phyloP scores from a whole-genome alignment of 1,140 invertebrate species.

The Drosophila elegans region DNA sequence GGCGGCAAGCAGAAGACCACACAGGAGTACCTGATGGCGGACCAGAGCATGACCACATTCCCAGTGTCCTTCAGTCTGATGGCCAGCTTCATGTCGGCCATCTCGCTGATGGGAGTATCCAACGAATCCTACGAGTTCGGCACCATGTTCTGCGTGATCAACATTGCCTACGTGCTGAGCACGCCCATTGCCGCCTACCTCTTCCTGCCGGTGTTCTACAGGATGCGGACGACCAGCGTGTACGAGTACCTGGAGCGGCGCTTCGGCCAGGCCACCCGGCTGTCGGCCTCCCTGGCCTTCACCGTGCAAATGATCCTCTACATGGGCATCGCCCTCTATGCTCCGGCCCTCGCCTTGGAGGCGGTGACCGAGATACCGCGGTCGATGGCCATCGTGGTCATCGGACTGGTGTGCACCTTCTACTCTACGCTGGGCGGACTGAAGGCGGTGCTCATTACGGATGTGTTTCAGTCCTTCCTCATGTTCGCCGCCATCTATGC shows the following conservation, averaged over 20 bases:
- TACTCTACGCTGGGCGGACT: constrained; percentile 95
- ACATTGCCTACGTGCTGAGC: constrained; percentile 92
- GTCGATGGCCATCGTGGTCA: constrained; percentile 90
- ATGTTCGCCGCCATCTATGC: constrained; percentile 92
- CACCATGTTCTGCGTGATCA: constrained; percentile 93
- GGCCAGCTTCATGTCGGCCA: constrained; percentile 98
- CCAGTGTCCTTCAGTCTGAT: constrained; percentile 95
- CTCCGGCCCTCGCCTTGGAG: constrained; percentile 95
- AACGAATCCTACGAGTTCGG: constrained; percentile 90
- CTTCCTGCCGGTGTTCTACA: constrained; percentile 95
- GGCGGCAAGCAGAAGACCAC: constrained; percentile 95
- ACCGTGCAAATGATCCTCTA: constrained; percentile 95
- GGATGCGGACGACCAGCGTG: constrained; percentile 92
- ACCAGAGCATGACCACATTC: constrained; percentile 86
- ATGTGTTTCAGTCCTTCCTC: constrained; percentile 92
- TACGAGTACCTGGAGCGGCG: constrained; percentile 96
- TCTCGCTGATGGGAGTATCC: constrained; percentile 94
- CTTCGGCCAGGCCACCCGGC: constrained; percentile 89
- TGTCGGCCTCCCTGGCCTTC: constrained; percentile 91
- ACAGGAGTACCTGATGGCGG: constrained; percentile 84
- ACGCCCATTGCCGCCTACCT: constrained; percentile 92
- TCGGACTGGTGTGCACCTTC: constrained; percentile 93
- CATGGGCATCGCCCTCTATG: constrained; percentile 96
- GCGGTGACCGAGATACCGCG: constrained; percentile 92
- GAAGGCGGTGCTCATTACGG: constrained; percentile 95